Evolutionary conservation across 2,113 vertebrate species (phyloP).

Genomic region (Procapra przewalskii): DNA sequence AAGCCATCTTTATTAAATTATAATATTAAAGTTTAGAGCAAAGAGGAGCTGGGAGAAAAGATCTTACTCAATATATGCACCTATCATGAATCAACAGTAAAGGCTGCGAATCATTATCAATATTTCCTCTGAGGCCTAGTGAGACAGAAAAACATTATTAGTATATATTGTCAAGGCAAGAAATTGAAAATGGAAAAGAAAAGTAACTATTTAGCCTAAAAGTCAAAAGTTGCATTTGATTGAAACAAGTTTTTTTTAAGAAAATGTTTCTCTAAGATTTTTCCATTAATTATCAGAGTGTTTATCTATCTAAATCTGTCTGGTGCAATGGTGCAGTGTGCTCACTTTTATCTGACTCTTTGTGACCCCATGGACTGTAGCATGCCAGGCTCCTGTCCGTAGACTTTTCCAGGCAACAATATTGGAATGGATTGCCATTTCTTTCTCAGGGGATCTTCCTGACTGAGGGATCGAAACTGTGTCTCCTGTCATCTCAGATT

Average conservation of each 20-base stretch:
- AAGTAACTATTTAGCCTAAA: background rate
- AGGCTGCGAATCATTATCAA: slow-evolving; percentile 46
- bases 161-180: slow-evolving; percentile 37
- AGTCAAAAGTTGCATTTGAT: background rate
- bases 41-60: slow-evolving; percentile 53
- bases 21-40: slow-evolving; percentile 65
- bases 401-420: background rate
- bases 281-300: background rate
- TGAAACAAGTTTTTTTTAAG: slow-evolving; percentile 1
- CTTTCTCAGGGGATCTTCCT: background rate
- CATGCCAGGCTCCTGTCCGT: background rate
- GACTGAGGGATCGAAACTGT: background rate
- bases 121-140: slow-evolving; percentile 40
- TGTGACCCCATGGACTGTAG: background rate
- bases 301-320: background rate
- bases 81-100: slow-evolving; percentile 69
- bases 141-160: slow-evolving; percentile 55
- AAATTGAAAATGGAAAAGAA: slow-evolving; percentile 50
- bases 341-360: background rate
- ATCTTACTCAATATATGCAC: slow-evolving; percentile 59
- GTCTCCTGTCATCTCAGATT: background rate
- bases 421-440: background rate
- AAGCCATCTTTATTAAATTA: slow-evolving; percentile 73
- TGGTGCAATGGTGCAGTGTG: fast-evolving
- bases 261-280: background rate